Conservation (phyloP, 2,797 vertebrate genomes). For the Bradypodion ventrale region DNA sequence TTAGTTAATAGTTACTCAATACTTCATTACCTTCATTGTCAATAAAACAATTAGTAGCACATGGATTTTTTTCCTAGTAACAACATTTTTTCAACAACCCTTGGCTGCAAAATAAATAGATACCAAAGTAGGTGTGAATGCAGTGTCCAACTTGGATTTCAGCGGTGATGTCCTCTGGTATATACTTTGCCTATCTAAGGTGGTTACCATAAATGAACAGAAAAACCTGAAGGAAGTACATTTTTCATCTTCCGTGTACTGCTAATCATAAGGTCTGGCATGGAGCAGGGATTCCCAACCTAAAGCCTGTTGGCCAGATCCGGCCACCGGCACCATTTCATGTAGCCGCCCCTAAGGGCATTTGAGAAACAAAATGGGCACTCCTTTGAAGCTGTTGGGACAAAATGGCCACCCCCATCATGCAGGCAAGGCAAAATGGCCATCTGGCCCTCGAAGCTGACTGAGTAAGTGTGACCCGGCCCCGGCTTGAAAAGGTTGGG, state of each 20-base stretch:
- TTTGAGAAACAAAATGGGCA: too few species aligned
- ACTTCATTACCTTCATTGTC: neutral
- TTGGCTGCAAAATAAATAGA: neutral
- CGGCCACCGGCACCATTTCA: too few species aligned
- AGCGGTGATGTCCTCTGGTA: conserved; percentile 19
- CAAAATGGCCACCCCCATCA: too few species aligned
- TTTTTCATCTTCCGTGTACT: neutral
- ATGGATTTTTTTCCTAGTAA: fast-evolving
- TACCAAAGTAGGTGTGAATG: neutral
- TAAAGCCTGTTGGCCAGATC: too few species aligned
- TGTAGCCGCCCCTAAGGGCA: too few species aligned
- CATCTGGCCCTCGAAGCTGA: too few species aligned
- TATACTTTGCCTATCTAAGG: neutral
- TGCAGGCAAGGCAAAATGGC: too few species aligned
- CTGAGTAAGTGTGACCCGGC: too few species aligned
- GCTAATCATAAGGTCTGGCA: conserved; percentile 4
- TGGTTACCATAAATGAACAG: neutral
- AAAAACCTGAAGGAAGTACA: neutral
- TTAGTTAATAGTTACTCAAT: conserved; percentile 15
- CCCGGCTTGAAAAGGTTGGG: too few species aligned
- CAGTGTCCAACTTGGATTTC: neutral
- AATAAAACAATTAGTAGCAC: neutral
- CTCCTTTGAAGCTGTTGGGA: too few species aligned
- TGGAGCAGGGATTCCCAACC: too few species aligned
- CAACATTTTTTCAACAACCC: neutral